phyloP scores from a whole-genome alignment of 1,140 invertebrate species.

The Tribolium castaneum region DNA sequence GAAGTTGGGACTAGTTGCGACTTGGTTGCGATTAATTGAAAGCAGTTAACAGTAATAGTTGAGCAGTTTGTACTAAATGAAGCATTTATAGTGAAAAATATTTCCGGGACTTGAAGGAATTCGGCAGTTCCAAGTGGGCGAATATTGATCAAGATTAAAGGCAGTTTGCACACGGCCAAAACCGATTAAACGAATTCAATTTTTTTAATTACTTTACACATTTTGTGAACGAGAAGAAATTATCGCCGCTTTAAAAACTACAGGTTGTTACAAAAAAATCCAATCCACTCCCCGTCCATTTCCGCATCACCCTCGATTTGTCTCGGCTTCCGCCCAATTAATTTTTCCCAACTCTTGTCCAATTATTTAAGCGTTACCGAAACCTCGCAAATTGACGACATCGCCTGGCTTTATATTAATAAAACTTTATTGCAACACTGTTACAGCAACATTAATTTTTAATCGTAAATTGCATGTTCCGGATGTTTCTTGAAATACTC shows the following conservation, averaged over 20 bases:
- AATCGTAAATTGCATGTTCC: constrained; percentile 1
- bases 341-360: constrained; percentile 18
- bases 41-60: background rate
- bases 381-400: background rate
- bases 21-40: constrained; percentile 14
- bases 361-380: constrained; percentile 12
- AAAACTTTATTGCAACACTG: background rate
- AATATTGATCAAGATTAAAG: background rate
- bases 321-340: background rate
- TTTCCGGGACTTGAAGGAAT: background rate
- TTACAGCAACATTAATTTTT: background rate
- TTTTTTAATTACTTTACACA: no score
- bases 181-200: no score
- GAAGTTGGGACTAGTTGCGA: constrained; percentile 3
- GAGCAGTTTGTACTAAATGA: background rate
- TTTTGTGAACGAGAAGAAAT: no score
- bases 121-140: background rate
- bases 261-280: background rate
- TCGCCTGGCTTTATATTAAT: background rate
- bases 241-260: background rate
- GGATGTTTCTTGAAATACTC: constrained; percentile 42
- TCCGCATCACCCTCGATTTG: background rate
- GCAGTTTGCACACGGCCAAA: no score
- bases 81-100: background rate
- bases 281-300: background rate